Evolutionary conservation across 30 jellyfish, hydroid and myxozoan genomes (phyloP).

Genomic region (Rhopilema esculentum): DNA sequence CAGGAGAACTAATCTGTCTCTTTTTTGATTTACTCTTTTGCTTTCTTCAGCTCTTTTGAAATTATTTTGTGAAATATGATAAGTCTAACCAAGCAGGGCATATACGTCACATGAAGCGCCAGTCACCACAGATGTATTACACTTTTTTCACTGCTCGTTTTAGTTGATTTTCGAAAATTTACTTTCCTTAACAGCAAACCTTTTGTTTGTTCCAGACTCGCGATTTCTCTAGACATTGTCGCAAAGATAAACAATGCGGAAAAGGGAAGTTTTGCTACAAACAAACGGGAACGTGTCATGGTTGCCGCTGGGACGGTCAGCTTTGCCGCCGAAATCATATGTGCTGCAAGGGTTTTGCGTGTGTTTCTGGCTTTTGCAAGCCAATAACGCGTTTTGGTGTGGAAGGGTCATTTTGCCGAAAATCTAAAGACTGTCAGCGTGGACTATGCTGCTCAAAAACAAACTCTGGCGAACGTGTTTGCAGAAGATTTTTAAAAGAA

Average conservation of each 20-base stretch:
- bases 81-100: neutral
- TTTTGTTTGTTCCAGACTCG: slow-evolving; percentile 23
- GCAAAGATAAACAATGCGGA: slow-evolving; percentile 93
- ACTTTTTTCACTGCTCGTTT: neutral
- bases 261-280: slow-evolving; percentile 77
- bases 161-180: neutral
- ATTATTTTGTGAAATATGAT: neutral
- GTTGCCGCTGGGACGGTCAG: slow-evolving; percentile 84
- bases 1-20: no score
- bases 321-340: slow-evolving; percentile 89
- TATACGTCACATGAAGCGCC: neutral
- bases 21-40: neutral
- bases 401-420: slow-evolving; percentile 81
- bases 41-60: neutral
- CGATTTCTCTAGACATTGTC: slow-evolving; percentile 57
- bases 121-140: neutral
- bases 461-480: slow-evolving; percentile 65
- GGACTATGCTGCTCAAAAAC: slow-evolving; percentile 94
- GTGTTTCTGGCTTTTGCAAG: slow-evolving; percentile 87
- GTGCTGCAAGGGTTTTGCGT: slow-evolving; percentile 97
- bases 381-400: slow-evolving; percentile 54
- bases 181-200: neutral
- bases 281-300: slow-evolving; percentile 73
- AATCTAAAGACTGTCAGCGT: slow-evolving; percentile 84
- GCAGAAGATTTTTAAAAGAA: slow-evolving; percentile 73